Conservation (phyloP, 2,888 invertebrate species). For the Aethes cnicana region DNA sequence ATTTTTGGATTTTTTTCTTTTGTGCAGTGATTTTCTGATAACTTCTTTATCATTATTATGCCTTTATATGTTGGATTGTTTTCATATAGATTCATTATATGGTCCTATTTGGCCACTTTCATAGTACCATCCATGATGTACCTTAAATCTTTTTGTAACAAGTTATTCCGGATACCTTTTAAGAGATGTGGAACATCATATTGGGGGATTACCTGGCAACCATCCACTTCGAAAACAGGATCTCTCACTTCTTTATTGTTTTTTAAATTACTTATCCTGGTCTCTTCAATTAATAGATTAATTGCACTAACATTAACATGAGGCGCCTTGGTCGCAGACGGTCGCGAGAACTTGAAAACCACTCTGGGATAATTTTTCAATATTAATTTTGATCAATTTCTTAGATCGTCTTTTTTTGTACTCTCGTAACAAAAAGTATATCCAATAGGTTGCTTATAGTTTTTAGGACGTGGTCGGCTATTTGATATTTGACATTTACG, state of each 20-base stretch:
- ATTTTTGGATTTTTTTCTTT: conserved; percentile 37
- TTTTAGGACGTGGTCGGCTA: conserved; percentile 29
- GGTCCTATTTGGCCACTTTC: conserved; percentile 40
- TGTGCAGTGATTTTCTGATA: conserved; percentile 37
- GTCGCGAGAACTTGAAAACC: neutral
- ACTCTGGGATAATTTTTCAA: too few species aligned
- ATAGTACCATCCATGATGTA: conserved; percentile 15
- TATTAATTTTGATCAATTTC: too few species aligned
- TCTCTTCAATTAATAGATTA: conserved; percentile 23
- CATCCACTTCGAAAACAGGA: conserved; percentile 15
- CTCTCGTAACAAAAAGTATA: conserved; percentile 13
- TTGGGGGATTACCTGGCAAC: conserved; percentile 24
- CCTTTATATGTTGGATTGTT: conserved; percentile 38
- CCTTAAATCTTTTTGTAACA: conserved; percentile 32
- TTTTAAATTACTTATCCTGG: conserved; percentile 7
- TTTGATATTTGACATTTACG: neutral
- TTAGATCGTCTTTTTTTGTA: conserved; percentile 2
- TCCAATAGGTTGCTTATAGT: conserved; percentile 20
- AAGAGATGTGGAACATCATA: conserved; percentile 33
- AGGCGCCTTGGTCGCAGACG: conserved; percentile 30
- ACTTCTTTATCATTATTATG: conserved; percentile 36
- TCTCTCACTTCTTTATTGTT: conserved; percentile 5
- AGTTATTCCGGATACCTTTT: conserved; percentile 34
- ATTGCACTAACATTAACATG: conserved; percentile 27
- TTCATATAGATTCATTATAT: conserved; percentile 32